Evolutionary conservation across 2,797 vertebrate genomes (phyloP).

Genomic region (Mycteria americana): DNA sequence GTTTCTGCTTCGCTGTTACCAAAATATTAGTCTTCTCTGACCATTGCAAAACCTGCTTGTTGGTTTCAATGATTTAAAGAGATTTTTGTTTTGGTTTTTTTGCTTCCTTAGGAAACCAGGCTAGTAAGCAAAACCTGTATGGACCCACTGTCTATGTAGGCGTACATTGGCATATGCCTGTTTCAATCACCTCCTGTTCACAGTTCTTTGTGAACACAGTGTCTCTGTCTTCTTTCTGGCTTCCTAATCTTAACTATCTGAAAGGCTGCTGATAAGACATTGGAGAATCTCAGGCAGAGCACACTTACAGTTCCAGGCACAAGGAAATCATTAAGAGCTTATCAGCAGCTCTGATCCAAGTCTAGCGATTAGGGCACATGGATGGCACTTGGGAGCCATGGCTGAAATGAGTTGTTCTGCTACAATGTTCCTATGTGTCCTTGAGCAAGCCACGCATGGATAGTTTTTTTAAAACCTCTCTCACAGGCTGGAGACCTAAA

Average conservation of each 20-base stretch:
- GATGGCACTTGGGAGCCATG: neutral
- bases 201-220: neutral
- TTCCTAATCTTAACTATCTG: conserved; percentile 1
- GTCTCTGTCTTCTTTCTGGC: neutral
- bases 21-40: conserved; percentile 9
- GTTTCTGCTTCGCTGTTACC: neutral
- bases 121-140: neutral
- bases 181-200: neutral
- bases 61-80: neutral
- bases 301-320: neutral
- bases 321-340: neutral
- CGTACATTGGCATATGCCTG: neutral
- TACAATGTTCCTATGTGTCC: neutral
- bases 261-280: neutral
- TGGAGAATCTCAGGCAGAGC: neutral
- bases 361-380: neutral
- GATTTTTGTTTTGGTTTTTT: neutral
- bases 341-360: neutral
- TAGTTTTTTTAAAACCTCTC: neutral
- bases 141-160: neutral
- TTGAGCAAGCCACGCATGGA: neutral
- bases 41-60: neutral
- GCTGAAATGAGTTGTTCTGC: neutral
- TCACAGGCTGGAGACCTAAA: neutral
- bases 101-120: neutral